phyloP scores from a whole-genome alignment of 2,113 vertebrate genomes.

The Pedionomus torquatus region DNA sequence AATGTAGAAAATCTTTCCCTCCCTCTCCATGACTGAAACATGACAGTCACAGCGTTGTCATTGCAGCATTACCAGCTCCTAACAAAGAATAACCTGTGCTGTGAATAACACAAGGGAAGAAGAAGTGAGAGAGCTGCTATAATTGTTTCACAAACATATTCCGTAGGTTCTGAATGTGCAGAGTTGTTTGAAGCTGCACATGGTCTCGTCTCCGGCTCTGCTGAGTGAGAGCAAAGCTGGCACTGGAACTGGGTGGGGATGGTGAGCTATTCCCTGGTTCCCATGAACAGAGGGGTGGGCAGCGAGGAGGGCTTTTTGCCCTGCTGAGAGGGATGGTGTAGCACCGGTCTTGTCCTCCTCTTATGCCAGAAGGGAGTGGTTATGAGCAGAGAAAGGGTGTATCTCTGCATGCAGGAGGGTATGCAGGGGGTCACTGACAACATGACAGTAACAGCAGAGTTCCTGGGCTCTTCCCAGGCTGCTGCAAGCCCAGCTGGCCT shows the following conservation, averaged over 20 bases:
- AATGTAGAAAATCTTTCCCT: not conserved
- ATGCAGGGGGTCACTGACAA: not conserved
- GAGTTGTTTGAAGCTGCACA: not conserved
- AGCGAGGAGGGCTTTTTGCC: not conserved
- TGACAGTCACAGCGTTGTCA: not conserved
- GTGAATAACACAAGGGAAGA: not conserved
- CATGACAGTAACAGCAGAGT: not conserved
- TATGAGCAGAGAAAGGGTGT: rapidly evolving
- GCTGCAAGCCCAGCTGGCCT: not conserved
- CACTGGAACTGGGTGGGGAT: not conserved
- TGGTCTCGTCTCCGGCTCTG: not conserved
- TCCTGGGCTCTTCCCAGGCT: not conserved
- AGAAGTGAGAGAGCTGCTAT: not conserved
- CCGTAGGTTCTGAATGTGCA: not conserved
- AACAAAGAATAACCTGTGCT: not conserved
- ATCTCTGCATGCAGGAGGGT: not conserved
- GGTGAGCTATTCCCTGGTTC: not conserved
- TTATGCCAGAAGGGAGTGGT: not conserved
- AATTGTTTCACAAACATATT: not conserved
- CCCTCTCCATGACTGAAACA: not conserved
- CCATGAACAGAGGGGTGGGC: rapidly evolving
- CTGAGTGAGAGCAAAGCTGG: not conserved
- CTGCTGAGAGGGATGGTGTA: no score
- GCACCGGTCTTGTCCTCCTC: not conserved
- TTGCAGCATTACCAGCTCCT: not conserved